Base-by-base conservation (phyloP, 2,113 vertebrate genomes). In the Ceyx melanurus region DNA sequence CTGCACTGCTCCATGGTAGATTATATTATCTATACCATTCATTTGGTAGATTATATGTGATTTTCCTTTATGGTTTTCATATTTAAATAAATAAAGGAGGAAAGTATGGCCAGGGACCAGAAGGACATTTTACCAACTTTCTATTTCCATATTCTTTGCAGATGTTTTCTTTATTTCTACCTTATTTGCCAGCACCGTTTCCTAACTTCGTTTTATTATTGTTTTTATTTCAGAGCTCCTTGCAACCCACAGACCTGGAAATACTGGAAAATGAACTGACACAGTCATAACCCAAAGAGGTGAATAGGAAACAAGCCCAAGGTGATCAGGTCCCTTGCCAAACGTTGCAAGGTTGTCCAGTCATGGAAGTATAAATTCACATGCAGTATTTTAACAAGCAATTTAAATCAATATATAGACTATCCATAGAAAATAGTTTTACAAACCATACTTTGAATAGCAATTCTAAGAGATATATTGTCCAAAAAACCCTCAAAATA, bases 241-340 rank as follows among this genome's bases (percentile, higher is more conserved):
- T 86, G 58, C 66, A 96, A 96, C 62, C 42, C 92, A 86, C 57
- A 86, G 29, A 60, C 62, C 48, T 82, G 60, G 66, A 89, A 95
- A 66, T 21, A 48, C 40, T 68, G 20, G 15, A 40, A 33, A 15
- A 28, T 28, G 26, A 15, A 42, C 9, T 33, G 54, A 91, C 19
- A 33, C 2, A 50, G 8, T 66, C 65, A 67, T 53, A 88, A 56
- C 18, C 10, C 6, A 67, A 65, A 81, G 35, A 40, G 58, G 15
- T 61, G 50, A 78, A 57, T 13, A 46, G 61, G 73, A 95, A 94
- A 86, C 21, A 88, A 66, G 33, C n/a, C 56, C 26, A 71, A 77
- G 29, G 53, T 81, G n/a, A 67, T 57, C 60, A 82, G 88, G 40
- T 51, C 29, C 10, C 26, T 93, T 88, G 68, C 65, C 68, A 88